Base-by-base conservation (phyloP, 2,888 invertebrate genomes). In the Andricus quercusramuli region DNA sequence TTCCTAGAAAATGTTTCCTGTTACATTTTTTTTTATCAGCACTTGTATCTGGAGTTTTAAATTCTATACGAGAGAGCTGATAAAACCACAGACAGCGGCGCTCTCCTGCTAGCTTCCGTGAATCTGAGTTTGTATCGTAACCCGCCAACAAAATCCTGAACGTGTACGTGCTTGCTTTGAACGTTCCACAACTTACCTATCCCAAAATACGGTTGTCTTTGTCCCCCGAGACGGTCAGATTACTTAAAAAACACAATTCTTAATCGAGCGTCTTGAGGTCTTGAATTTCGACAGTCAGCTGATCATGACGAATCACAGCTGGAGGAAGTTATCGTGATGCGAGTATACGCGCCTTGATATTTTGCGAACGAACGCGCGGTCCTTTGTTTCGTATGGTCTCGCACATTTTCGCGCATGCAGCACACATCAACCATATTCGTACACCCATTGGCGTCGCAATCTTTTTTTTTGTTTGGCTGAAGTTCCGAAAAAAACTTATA, bases 241-340 rank as follows among this genome's bases (percentile, higher is more conserved):
- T 59, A 62, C n/a, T 37, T 17, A 32, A 68, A 67, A 56, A 47
- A 41, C 22, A 25, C 47, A 25, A 32, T 41, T 78, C 20, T 65
- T 64, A 44, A 64, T 77, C 59, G 41, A 64, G 32, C 79, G 32
- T 79, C 83, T 85, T 84, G 77, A 84, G 86, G 29, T 79, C 83
- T 85, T 84, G 78, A 84, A 87, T 84, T 83, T 85, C 80, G 80
- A 79, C 65, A 66, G 84, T 85, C 85, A 85, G 86, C 83, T 86
- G 85, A 85, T 87, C 85, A 76, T 84, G 87, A 85, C 84, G 85
- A 86, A 80, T 86, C 82, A 77, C 80, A 78, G 77, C 78, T 77
- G 74, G 41, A 80, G 79, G 77, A 78, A 87, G 85, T 88, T 88
- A 87, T 78, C 83, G 78, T 84, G 85, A 89, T 78, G 85, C 79